A percentile compares a stretch with the other conserved stretches of the same genome.
These are phyloP conservation scores for Caenorhabditis remanei DNA, from an alignment of 1,140 invertebrate species.

Conservation along the genomic window DNA sequence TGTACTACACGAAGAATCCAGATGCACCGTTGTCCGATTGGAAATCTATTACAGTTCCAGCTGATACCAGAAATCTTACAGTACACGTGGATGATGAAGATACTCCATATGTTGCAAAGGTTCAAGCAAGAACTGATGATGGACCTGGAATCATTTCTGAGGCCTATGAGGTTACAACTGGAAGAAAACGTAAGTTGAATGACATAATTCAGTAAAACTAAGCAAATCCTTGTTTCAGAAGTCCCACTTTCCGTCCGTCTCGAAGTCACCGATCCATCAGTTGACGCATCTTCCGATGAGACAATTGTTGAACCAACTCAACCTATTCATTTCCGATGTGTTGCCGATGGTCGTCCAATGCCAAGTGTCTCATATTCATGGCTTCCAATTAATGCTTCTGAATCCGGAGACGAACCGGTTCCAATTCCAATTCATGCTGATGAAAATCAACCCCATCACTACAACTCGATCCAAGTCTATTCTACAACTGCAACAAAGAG, in stretches of 20 bases:
- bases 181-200: conserved; percentile 72
- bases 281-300: conserved; percentile 62
- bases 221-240: conserved; percentile 66
- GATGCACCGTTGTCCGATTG: conserved; percentile 71
- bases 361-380: conserved; percentile 76
- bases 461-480: conserved; percentile 71
- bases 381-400: conserved; percentile 72
- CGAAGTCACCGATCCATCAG: conserved; percentile 70
- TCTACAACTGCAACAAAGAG: conserved; percentile 71
- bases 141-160: conserved; percentile 78
- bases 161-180: conserved; percentile 76
- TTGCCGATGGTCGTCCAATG: conserved; percentile 74
- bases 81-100: conserved; percentile 75
- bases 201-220: not conserved
- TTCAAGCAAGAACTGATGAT: conserved; percentile 75
- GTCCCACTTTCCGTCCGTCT: conserved; percentile 73
- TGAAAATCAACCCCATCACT: conserved; percentile 70
- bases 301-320: conserved; percentile 74
- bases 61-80: conserved; percentile 64
- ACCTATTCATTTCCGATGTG: conserved; percentile 74
- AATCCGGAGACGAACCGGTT: conserved; percentile 73
- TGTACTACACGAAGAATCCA: conserved; percentile 77
- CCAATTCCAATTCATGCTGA: conserved; percentile 68
- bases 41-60: conserved; percentile 64
- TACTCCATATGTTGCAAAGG: conserved; percentile 72